Percentiles rank a stretch among this genome's conserved stretches.
phyloP scores from a whole-genome alignment of 2,113 vertebrate species.

The Macquaria ambigua region DNA sequence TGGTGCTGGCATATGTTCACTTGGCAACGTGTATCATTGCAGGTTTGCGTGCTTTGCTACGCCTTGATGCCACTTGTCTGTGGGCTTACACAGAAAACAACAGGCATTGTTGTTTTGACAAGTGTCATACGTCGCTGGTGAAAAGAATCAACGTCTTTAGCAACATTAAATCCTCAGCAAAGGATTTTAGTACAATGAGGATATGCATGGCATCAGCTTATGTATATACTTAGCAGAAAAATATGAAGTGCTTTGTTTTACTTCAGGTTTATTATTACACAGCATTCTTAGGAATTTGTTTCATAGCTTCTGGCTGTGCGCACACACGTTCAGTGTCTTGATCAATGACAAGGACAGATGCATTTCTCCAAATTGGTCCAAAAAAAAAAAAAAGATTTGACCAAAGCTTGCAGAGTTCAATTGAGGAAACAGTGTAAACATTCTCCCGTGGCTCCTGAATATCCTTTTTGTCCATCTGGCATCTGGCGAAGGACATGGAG shows the following conservation, averaged over 20 bases:
- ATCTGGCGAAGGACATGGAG: conserved; percentile 43
- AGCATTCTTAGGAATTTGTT: background rate
- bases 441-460: conserved; percentile 38
- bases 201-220: background rate
- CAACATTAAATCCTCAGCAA: background rate
- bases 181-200: background rate
- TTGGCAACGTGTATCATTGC: background rate
- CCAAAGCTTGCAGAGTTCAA: conserved; percentile 12
- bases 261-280: background rate
- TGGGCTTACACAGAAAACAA: background rate
- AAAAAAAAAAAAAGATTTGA: background rate
- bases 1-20: background rate
- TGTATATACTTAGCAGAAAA: background rate
- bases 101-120: background rate
- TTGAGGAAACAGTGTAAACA: conserved; percentile 32
- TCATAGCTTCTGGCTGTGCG: background rate
- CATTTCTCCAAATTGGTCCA: background rate
- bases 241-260: background rate
- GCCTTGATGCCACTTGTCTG: background rate
- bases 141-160: no score
- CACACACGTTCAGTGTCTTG: background rate
- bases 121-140: background rate
- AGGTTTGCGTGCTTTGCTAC: background rate
- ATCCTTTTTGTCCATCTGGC: conserved; percentile 49
- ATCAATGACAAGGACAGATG: background rate